A percentile compares a stretch with the other conserved stretches of the same genome.
Conservation (phyloP, 2,888 invertebrate species). For the Kuschelorhynchus macadamiae region DNA sequence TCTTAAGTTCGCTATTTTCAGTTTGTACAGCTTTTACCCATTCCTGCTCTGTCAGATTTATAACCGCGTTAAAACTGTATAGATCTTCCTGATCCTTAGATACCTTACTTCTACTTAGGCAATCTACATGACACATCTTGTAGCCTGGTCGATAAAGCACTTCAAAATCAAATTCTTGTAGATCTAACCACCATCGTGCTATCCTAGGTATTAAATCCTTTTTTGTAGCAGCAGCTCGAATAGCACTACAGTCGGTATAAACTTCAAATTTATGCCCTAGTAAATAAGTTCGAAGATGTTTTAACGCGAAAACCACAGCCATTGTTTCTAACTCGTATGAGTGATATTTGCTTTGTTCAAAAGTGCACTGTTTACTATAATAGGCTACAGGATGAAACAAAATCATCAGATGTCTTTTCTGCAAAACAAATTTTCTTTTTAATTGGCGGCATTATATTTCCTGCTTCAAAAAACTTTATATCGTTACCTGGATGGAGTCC, state of each 20-base stretch:
- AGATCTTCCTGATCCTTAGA: background rate
- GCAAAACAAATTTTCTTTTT: no score
- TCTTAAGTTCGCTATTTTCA: background rate
- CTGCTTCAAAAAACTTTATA: no score
- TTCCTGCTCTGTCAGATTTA: constrained; percentile 2
- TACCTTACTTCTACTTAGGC: no score
- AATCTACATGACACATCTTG: background rate
- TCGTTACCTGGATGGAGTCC: no score
- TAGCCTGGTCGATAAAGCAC: constrained; percentile 4
- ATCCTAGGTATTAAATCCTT: constrained; percentile 49
- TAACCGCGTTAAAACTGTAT: background rate
- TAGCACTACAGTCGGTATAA: no score
- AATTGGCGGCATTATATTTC: no score
- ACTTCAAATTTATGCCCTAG: constrained; percentile 55
- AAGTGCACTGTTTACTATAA: no score
- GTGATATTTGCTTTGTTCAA: no score
- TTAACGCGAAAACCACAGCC: no score
- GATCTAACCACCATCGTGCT: constrained; percentile 41
- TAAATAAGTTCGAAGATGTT: constrained; percentile 58
- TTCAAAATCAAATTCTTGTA: constrained; percentile 6
- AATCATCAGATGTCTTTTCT: no score
- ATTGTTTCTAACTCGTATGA: no score
- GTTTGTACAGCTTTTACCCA: constrained; percentile 13
- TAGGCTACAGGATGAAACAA: no score
- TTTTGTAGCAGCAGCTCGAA: constrained; percentile 57